Evolutionary conservation across 2,888 invertebrate species (phyloP), one percentile per base, ranked within the genome.

Genomic region (Epirrita christyi): DNA sequence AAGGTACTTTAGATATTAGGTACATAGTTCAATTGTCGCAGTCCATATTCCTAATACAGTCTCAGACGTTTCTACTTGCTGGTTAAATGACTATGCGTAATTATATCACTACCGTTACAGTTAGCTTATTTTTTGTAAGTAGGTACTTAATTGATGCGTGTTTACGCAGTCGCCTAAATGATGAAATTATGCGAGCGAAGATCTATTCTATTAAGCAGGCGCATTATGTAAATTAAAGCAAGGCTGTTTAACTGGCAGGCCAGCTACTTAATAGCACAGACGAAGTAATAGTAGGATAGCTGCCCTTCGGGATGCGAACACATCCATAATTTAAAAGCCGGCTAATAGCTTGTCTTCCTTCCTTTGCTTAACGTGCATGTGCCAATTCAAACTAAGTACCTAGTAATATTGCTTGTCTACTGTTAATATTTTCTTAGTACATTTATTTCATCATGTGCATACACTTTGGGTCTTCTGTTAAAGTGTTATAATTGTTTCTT

Each of bases 211-310:
- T 64, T 62, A 66, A 45, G 55, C 63, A 65, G 64, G 56, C 64
- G 72, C 73, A 83, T 81, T 84, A 84, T 85, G 83, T 78, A 75
- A 83, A 85, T 84, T 78, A 80, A 78, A 81, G 76, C 78, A 71
- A 80, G 75, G 76, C 72, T 73, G 81, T 77, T 73, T 64, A 72
- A 76, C 63, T 66, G 70, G 67, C 64, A 64, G 61, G 48, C 60
- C 55, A 51, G 66, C 58, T 59, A 54, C 56, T 50, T 63, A 59
- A 66, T 68, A 61, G 63, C 69, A 36, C 41, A 48, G 53, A 36
- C 45, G 36, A 40, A 10, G 44, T 45, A 58, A 53, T 51, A 55
- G 48, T 51, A 46, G 59, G 53, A 53, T 71, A 67, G 72, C 53
- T 63, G 68, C 68, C 68, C 67, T 63, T 67, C 67, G 65, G 72